These are phyloP conservation scores for Drosophila nigromelanica DNA, from an alignment of 1,140 invertebrate genomes.

Conservation along the genomic window DNA sequence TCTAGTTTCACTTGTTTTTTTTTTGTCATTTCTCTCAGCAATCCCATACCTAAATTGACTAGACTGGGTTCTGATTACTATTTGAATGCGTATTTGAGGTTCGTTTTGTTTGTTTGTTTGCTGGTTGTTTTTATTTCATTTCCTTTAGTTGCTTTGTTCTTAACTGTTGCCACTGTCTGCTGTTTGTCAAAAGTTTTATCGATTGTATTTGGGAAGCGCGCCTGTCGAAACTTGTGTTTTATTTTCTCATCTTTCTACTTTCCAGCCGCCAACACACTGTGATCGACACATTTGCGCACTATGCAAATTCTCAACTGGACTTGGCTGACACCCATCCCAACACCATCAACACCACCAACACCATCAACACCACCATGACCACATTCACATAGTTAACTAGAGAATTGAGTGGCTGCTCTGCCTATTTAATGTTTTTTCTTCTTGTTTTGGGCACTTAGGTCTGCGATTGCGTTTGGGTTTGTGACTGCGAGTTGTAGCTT, in stretches of 20 bases:
- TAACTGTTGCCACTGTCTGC: conserved; percentile 18
- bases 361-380: conserved; percentile 9
- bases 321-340: conserved; percentile 10
- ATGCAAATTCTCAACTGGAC: conserved; percentile 61
- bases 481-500: conserved; percentile 69
- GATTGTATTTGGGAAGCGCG: conserved; percentile 16
- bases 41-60: conserved; percentile 81
- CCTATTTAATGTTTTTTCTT: conserved; percentile 3
- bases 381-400: conserved; percentile 57
- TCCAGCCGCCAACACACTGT: conserved; percentile 65
- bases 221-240: conserved; percentile 3
- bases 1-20: conserved; percentile 26
- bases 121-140: neutral
- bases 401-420: conserved; percentile 61
- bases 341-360: conserved; percentile 12
- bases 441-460: conserved; percentile 20
- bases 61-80: conserved; percentile 72
- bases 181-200: conserved; percentile 22
- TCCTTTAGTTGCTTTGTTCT: conserved; percentile 11
- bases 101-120: conserved; percentile 26
- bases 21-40: conserved; percentile 35
- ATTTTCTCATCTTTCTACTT: conserved; percentile 12
- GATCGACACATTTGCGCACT: conserved; percentile 54
- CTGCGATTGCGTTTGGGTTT: conserved; percentile 47
- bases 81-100: conserved; percentile 66